These are phyloP conservation scores for Coelopa frigida DNA, from an alignment of 1,140 invertebrate genomes.

Conservation along the genomic window DNA sequence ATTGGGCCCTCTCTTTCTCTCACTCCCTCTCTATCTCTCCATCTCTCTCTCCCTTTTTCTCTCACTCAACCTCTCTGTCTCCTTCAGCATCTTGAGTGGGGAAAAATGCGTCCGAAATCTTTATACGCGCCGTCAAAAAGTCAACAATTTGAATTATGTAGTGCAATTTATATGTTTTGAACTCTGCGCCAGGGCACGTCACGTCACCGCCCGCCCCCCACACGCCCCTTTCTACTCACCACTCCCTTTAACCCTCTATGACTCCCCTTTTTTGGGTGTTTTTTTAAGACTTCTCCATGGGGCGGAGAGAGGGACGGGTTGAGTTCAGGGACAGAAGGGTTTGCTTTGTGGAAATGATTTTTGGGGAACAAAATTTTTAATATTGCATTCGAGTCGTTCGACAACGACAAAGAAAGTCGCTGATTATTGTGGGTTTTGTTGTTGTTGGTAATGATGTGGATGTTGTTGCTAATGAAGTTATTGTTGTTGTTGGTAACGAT, in stretches of 20 bases:
- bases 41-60: neutral
- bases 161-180: conserved; percentile 34
- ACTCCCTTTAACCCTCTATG: too few species aligned
- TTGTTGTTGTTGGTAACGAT: neutral
- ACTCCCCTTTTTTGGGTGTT: neutral
- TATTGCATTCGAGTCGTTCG: too few species aligned
- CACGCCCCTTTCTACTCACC: too few species aligned
- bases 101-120: neutral
- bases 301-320: too few species aligned
- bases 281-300: conserved; percentile 1
- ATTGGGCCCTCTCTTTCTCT: conserved; percentile 2
- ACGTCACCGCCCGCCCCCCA: too few species aligned
- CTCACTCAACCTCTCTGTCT: too few species aligned
- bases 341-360: too few species aligned
- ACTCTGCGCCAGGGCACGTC: neutral
- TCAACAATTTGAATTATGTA: conserved; percentile 44
- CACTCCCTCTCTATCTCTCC: neutral
- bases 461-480: conserved; percentile 10
- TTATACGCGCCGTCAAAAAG: conserved; percentile 31
- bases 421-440: conserved; percentile 3
- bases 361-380: too few species aligned
- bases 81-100: neutral
- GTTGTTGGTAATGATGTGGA: conserved; percentile 2
- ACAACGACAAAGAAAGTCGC: too few species aligned
- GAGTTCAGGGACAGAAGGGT: too few species aligned